Base-by-base conservation (phyloP, 2,113 vertebrate genomes). In the Cercocebus atys region DNA sequence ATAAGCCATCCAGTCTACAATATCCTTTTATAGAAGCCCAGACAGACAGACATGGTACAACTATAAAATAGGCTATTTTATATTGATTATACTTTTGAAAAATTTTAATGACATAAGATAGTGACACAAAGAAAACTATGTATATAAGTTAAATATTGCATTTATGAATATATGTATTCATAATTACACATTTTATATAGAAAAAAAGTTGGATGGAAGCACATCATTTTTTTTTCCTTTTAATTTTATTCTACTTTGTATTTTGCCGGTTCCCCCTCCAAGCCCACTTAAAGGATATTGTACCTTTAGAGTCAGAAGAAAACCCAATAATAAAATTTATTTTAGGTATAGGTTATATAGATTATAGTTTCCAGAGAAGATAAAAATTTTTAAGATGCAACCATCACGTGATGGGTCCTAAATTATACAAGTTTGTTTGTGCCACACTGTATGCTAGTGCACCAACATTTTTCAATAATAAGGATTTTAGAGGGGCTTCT, bases 361-460 rank as follows among this genome's bases (percentile, higher is more conserved):
- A 18, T 47, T 43, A 82, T n/a, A 89, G 64, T 66, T 96, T 95
- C 16, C 90, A 96, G 57, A 72, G 66, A 97, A 68, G n/a, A n/a
- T 4, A 66, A 73, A 93, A 14, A 90, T 32, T 90, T 76, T 96
- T 50, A 66, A 79, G 35, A 78, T 23, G 5, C 3, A 50, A 3
- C 6, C 35, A 13, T 72, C 57, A 55, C 0, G 78, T 35, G 76
- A 5, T 11, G 14, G 5, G 43, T 23, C n/a, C 23, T 76, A 79
- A 95, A 47, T 93, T 72, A 76, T 73, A 43, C 16, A 25, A 35
- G 2, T 78, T 92, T 12, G 2, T 78, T 92, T 14, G 22, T 35
- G 32, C 9, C 38, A 59, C 30, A 43, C 20, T 13, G 23, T 76
- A 70, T 47, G 11, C n/a, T 38, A 68, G 5, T 20, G 22, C 30